Evolutionary conservation across 2,797 vertebrate genomes (phyloP), one percentile per base, ranked within the genome.

Genomic region (Acanthiza pusilla): DNA sequence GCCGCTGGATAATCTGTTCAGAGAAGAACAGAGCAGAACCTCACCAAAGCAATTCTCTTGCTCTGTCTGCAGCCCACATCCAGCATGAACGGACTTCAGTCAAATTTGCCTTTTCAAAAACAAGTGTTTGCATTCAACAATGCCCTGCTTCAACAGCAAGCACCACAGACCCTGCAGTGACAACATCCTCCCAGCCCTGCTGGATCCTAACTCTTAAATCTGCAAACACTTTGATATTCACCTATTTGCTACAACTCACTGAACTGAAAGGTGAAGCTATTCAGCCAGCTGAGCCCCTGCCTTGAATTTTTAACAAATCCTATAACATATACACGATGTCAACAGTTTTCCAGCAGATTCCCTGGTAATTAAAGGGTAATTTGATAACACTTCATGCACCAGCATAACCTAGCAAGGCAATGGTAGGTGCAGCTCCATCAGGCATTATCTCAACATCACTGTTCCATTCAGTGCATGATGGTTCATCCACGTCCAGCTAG

Each of bases 1-100:
- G 99, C n/a, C 99, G 98, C 97, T 99, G 99, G 97, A 99, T 99
- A 85, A 99, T 99, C 99, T 99, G 94, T 18, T 32, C 22, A 70
- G 79, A 61, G 88, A 43, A 89, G 38, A 76, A 68, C 0, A 8
- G 53, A 80, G 47, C 23, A 96, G 42, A 93, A 63, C 20, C 45
- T 76, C 25, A 76, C 42, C 48, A 89, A 74, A 67, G 29, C 63
- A n/a, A 34, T 62, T 72, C 62, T 51, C 16, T 26, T 61, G 53
- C 32, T 84, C 61, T 47, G 63, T 21, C 51, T 77, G 73, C 36
- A 76, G 66, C 50, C 68, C 55, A 53, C 36, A 30, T 8, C 25
- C 61, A 85, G 38, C 43, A 61, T 61, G 40, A 36, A 79, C 26
- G 34, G 60, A 87, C 34, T 34, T 53, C 18, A 81, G 43, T 13